phyloP scores from a whole-genome alignment of 2,113 vertebrate species.

The Cynopterus brachyotis region DNA sequence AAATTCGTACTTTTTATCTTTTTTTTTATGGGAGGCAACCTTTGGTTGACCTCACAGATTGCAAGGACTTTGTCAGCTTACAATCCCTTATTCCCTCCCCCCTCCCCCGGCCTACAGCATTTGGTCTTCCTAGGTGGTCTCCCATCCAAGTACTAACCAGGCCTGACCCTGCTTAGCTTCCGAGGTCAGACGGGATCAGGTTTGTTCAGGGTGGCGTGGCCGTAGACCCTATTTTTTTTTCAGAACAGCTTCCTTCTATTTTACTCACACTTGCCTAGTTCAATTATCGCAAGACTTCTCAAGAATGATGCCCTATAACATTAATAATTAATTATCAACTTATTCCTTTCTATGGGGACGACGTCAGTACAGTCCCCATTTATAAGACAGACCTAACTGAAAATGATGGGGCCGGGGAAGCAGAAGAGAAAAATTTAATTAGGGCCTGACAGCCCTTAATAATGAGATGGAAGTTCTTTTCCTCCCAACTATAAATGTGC shows the following conservation, averaged over 20 bases:
- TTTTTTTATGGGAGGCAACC: no score
- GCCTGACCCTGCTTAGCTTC: no score
- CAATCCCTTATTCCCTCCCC: no score
- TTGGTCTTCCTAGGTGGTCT: no score
- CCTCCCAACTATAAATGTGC: neutral
- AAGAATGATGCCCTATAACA: neutral
- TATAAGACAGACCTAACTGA: slow-evolving; percentile 36
- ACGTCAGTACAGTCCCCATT: slow-evolving; percentile 24
- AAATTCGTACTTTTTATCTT: neutral
- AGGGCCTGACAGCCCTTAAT: slow-evolving; percentile 37
- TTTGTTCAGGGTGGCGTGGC: no score
- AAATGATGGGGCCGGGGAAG: neutral
- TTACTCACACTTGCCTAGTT: neutral
- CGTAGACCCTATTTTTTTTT: neutral
- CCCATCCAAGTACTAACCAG: no score
- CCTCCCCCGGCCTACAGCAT: no score
- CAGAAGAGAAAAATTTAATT: slow-evolving; percentile 32
- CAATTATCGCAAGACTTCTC: neutral
- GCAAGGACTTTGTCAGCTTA: no score
- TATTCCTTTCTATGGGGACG: slow-evolving; percentile 17
- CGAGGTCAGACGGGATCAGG: no score
- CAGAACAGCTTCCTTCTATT: neutral
- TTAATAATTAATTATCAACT: slow-evolving; percentile 53
- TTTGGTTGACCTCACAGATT: no score
- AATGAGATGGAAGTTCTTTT: slow-evolving; percentile 46